Evolutionary conservation across 1,140 invertebrate genomes (phyloP).

Genomic region (Melitaea cinxia): DNA sequence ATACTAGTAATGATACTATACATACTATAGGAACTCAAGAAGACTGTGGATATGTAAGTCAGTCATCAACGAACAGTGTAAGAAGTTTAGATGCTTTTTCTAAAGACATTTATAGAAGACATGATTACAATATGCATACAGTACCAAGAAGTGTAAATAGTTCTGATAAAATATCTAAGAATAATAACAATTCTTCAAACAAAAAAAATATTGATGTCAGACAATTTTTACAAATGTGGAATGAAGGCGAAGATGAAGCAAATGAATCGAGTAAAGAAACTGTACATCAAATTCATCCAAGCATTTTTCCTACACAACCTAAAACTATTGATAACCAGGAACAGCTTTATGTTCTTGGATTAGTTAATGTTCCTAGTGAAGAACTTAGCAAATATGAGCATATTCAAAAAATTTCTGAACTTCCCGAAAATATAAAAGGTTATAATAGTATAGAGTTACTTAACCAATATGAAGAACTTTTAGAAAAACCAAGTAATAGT

Average conservation of each 20-base stretch:
- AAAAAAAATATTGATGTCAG: constrained; percentile 74
- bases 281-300: constrained; percentile 44
- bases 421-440: constrained; percentile 80
- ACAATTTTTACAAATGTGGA: constrained; percentile 80
- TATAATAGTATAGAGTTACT: constrained; percentile 73
- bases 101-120: constrained; percentile 59
- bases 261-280: constrained; percentile 53
- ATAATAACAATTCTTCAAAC: constrained; percentile 49
- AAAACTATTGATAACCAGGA: constrained; percentile 59
- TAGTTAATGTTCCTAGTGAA: constrained; percentile 74
- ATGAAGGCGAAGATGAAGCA: constrained; percentile 78
- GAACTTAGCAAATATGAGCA: constrained; percentile 79
- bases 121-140: constrained; percentile 44
- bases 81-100: constrained; percentile 71
- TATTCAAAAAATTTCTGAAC: constrained; percentile 78
- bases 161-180: constrained; percentile 30
- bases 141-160: constrained; percentile 6
- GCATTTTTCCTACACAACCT: constrained; percentile 41
- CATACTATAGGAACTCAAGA: constrained; percentile 67
- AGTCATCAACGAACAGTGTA: constrained; percentile 72
- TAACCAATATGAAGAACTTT: constrained; percentile 73
- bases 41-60: constrained; percentile 79
- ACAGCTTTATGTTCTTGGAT: constrained; percentile 76
- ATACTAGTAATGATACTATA: constrained; percentile 68
- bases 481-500: constrained; percentile 59